Percentiles rank a stretch among this genome's conserved stretches.
phyloP scores from a whole-genome alignment of 2,113 vertebrate species.

The Neoarius graeffei region DNA sequence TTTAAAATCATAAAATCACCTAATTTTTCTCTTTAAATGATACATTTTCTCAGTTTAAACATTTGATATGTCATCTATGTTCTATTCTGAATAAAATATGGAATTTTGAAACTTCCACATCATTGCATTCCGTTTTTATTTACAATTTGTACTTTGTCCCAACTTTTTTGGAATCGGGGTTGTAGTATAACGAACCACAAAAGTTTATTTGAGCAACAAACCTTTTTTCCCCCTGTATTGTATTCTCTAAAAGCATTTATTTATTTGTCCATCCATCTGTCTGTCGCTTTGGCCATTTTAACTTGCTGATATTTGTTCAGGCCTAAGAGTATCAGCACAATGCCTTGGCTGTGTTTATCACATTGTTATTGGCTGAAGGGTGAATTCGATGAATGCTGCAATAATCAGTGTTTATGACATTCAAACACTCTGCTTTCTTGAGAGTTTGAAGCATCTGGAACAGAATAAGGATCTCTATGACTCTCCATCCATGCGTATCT shows the following conservation, averaged over 20 bases:
- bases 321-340: constrained; percentile 21
- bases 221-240: not conserved
- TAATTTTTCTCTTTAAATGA: too few relatives aligned
- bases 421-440: not conserved
- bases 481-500: not conserved
- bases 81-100: too few relatives aligned
- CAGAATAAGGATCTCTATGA: not conserved
- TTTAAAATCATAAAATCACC: too few relatives aligned
- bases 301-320: constrained; percentile 15
- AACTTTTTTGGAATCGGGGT: too few relatives aligned
- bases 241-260: not conserved
- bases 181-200: not conserved
- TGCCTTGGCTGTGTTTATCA: constrained; percentile 22
- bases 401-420: not conserved
- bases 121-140: too few relatives aligned
- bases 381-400: constrained; percentile 27
- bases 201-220: not conserved
- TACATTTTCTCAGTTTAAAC: too few relatives aligned
- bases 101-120: too few relatives aligned
- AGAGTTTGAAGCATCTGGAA: not conserved
- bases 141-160: too few relatives aligned
- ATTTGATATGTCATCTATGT: too few relatives aligned
- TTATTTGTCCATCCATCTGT: not conserved
- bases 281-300: not conserved
- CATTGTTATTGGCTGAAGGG: not conserved